phyloP scores from a whole-genome alignment of 35 echinoderm and acorn worm genomes.

The Eucidaris tribuloides region DNA sequence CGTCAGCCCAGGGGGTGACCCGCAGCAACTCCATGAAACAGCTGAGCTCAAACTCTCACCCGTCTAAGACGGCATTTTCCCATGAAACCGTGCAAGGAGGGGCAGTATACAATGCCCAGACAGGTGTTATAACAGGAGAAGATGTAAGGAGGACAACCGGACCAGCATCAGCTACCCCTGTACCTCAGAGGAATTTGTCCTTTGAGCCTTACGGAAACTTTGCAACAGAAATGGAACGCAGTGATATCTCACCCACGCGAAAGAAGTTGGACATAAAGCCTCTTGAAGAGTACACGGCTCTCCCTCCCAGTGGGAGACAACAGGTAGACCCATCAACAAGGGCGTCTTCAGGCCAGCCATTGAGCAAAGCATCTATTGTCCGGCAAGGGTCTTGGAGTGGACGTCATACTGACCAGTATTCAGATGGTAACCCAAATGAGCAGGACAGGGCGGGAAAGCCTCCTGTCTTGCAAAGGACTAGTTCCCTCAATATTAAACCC shows the following conservation, averaged over 20 bases:
- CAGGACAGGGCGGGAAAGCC: neutral
- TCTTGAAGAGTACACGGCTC: neutral
- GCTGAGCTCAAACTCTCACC: too few relatives aligned
- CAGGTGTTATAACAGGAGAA: constrained; percentile 4
- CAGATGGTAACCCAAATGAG: neutral
- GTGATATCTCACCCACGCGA: too few relatives aligned
- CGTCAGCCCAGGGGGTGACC: neutral
- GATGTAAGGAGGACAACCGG: neutral
- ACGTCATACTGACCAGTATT: neutral
- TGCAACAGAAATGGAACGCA: neutral
- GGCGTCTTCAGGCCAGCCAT: neutral
- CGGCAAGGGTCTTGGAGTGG: constrained; percentile 60
- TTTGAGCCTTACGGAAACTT: constrained; percentile 23
- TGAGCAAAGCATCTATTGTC: neutral
- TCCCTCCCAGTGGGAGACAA: too few relatives aligned
- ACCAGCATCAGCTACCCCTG: too few relatives aligned
- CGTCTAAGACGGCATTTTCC: too few relatives aligned
- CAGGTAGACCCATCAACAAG: neutral
- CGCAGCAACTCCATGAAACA: neutral
- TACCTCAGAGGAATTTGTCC: neutral
- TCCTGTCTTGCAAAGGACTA: neutral
- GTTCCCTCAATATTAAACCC: neutral
- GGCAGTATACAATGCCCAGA: constrained; percentile 7
- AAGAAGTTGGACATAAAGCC: neutral
- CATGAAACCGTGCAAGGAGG: too few relatives aligned